Evolutionary conservation across 2,113 vertebrate genomes (phyloP).

Genomic region (Coryphaenoides rupestris): DNA sequence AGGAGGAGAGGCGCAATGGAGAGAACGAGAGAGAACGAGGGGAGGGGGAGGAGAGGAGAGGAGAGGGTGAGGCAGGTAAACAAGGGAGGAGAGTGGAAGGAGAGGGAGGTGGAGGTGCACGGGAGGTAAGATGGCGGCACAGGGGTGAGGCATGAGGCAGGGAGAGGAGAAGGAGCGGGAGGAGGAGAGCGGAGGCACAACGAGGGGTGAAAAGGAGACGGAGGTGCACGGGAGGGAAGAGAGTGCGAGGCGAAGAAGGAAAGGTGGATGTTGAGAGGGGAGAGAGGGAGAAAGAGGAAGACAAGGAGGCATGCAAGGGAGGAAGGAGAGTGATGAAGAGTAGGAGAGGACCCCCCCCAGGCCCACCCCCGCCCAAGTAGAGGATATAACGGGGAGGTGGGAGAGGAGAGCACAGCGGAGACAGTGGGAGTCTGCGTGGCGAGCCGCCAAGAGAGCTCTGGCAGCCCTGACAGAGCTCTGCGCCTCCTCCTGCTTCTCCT

Average conservation of each 20-base stretch:
- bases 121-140: slow-evolving; percentile 5
- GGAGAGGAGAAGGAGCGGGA: slow-evolving; percentile 15
- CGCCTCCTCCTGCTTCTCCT: too few species aligned
- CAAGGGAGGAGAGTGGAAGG: not conserved
- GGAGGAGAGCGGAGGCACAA: not conserved
- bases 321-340: not conserved
- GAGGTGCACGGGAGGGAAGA: not conserved
- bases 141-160: slow-evolving; percentile 35
- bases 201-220: not conserved
- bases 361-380: too few species aligned
- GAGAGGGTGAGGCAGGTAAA: too few species aligned
- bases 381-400: slow-evolving; percentile 45
- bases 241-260: slow-evolving; percentile 6
- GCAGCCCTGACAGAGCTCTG: slow-evolving; percentile 50
- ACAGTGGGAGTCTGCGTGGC: slow-evolving; percentile 42
- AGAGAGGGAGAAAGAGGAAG: not conserved
- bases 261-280: not conserved
- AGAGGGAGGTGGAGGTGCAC: slow-evolving; percentile 6
- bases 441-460: slow-evolving; percentile 48
- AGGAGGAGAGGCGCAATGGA: not conserved
- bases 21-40: slow-evolving; percentile 11
- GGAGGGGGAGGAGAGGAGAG: slow-evolving; percentile 1
- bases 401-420: slow-evolving; percentile 59
- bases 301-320: slow-evolving; percentile 21
- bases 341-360: not conserved